Percentiles rank a stretch among this genome's conserved stretches.
These are phyloP conservation scores for Trichechus manatus DNA, from an alignment of 2,113 vertebrate genomes.

Conservation along the genomic window DNA sequence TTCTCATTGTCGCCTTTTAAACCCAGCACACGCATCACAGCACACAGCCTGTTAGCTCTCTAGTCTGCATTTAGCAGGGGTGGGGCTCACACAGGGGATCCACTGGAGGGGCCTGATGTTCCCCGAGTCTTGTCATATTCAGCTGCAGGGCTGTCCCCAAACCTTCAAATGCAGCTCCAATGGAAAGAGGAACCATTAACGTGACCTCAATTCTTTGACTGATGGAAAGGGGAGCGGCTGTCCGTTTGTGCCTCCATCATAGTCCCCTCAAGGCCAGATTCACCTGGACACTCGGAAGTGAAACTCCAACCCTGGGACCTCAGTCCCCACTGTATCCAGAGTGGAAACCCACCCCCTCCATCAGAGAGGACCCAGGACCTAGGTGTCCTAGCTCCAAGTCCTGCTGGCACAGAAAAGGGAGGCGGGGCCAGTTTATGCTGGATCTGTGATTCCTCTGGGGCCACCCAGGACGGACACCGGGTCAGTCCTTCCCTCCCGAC, in stretches of 20 bases:
- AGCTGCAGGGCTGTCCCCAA: slow-evolving; percentile 17
- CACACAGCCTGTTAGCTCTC: not conserved
- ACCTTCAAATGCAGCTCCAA: slow-evolving; percentile 24
- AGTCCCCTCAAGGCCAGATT: slow-evolving; percentile 32
- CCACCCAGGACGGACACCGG: not conserved
- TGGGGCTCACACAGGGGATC: not conserved
- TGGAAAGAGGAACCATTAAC: slow-evolving; percentile 38
- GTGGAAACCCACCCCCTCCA: not conserved
- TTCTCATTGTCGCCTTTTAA: slow-evolving; percentile 61
- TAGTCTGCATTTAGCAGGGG: slow-evolving; percentile 14
- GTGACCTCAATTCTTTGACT: slow-evolving; percentile 62
- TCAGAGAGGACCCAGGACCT: not conserved
- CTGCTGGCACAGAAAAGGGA: slow-evolving; percentile 57
- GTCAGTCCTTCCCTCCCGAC: not conserved
- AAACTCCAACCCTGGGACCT: not conserved
- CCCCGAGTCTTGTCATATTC: not conserved
- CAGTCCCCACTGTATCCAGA: not conserved
- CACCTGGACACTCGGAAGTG: slow-evolving; percentile 20
- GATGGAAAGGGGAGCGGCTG: slow-evolving; percentile 47
- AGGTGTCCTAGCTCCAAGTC: slow-evolving; percentile 64
- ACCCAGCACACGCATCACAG: not conserved
- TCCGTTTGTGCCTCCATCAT: slow-evolving; percentile 4
- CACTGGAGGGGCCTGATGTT: not conserved
- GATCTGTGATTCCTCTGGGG: slow-evolving; percentile 39
- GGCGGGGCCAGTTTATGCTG: slow-evolving; percentile 55